Percentiles rank a stretch among this genome's conserved stretches.
phyloP scores from a whole-genome alignment of 2,888 invertebrate genomes.

The Agrypnus murinus region DNA sequence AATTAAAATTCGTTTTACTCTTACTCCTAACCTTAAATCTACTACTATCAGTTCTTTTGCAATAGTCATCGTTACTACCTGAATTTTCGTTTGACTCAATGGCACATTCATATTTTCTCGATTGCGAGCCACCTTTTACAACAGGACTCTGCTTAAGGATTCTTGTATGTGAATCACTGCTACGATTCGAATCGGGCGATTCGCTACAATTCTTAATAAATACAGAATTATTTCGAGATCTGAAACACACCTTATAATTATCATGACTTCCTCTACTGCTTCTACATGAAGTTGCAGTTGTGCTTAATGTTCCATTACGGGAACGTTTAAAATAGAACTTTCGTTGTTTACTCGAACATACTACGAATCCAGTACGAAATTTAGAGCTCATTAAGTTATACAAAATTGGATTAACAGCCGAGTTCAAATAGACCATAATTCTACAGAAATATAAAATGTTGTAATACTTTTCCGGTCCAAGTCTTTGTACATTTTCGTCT shows the following conservation, averaged over 20 bases:
- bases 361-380: conserved; percentile 87
- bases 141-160: conserved; percentile 52
- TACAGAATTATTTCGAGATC: conserved; percentile 64
- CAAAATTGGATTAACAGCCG: conserved; percentile 92
- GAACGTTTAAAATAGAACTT: conserved; percentile 71
- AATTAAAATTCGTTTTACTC: conserved; percentile 44
- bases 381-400: conserved; percentile 95
- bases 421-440: conserved; percentile 91
- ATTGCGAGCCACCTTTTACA: conserved; percentile 24
- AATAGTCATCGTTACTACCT: conserved; percentile 25
- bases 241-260: conserved; percentile 65
- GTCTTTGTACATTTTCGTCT: conserved; percentile 77
- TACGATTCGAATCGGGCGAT: conserved; percentile 75
- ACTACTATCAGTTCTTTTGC: conserved; percentile 38
- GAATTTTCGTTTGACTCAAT: conserved; percentile 31
- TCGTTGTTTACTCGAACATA: conserved; percentile 76
- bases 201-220: conserved; percentile 65
- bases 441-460: conserved; percentile 88
- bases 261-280: conserved; percentile 66
- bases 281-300: conserved; percentile 72
- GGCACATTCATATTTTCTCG: conserved; percentile 19
- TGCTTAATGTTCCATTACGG: conserved; percentile 75
- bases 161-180: conserved; percentile 68
- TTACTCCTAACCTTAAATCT: conserved; percentile 37
- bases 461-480: conserved; percentile 87